Conservation (phyloP, 2,113 vertebrate genomes). For the Echinops telfairi region DNA sequence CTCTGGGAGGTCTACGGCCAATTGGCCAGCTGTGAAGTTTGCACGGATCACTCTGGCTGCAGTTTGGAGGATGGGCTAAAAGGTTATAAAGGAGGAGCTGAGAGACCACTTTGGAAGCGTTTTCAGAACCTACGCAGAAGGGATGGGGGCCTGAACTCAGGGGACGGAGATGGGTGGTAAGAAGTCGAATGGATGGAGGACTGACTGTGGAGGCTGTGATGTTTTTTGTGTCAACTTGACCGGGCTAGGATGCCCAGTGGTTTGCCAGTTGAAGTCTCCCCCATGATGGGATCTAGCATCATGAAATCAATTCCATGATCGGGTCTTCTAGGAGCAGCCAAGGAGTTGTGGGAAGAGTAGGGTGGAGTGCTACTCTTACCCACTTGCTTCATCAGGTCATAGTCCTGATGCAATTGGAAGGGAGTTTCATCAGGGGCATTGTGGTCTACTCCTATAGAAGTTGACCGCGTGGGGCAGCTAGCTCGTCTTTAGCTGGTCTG, state of each 20-base stretch:
- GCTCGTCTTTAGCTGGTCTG: no score
- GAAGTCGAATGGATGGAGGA: neutral
- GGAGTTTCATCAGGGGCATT: neutral
- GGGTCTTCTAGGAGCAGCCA: no score
- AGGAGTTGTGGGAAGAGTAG: no score
- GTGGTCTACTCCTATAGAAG: neutral
- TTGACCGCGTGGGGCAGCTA: neutral
- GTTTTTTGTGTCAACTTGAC: no score
- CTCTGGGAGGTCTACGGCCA: neutral
- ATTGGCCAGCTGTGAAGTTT: neutral
- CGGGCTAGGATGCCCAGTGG: no score
- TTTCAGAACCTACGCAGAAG: neutral
- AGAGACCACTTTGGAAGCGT: neutral
- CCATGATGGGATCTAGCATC: no score
- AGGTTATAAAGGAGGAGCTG: accelerated
- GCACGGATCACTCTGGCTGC: neutral
- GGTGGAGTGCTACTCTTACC: no score
- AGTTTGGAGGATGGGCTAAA: neutral
- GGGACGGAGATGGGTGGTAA: neutral
- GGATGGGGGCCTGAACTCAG: neutral
- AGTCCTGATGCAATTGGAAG: neutral
- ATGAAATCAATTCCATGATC: no score
- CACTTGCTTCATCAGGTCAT: no score
- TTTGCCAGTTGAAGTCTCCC: no score
- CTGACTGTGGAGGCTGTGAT: accelerated